These are phyloP conservation scores for Bostrychus sinensis DNA, from an alignment of 2,113 vertebrate species.

Conservation along the genomic window DNA sequence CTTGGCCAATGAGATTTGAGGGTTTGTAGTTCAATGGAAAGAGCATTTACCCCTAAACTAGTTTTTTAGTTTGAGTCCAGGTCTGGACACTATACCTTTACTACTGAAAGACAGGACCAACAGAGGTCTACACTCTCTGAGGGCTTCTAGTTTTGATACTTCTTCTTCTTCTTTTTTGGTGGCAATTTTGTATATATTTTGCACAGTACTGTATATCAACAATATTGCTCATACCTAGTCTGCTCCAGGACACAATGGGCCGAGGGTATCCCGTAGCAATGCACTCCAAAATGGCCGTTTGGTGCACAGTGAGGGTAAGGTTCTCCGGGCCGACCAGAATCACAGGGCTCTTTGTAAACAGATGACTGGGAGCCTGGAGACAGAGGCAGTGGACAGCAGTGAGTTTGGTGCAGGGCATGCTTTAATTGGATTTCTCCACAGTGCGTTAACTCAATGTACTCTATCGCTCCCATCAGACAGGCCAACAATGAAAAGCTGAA, in stretches of 20 bases:
- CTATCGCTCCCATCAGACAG: slow-evolving; percentile 54
- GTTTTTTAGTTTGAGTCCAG: too few relatives aligned
- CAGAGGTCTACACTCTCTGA: too few relatives aligned
- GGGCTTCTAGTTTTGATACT: too few relatives aligned
- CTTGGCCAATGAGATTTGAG: too few relatives aligned
- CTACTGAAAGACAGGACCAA: too few relatives aligned
- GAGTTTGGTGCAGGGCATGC: slow-evolving; percentile 61
- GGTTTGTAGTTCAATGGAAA: too few relatives aligned
- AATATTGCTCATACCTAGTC: slow-evolving; percentile 82
- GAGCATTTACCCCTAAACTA: too few relatives aligned
- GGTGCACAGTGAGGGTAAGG: slow-evolving; percentile 97
- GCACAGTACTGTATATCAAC: background rate
- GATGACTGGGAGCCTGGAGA: slow-evolving; percentile 87
- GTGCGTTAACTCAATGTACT: slow-evolving; percentile 52
- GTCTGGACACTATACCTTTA: too few relatives aligned
- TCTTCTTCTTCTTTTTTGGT: too few relatives aligned
- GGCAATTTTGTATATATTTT: too few relatives aligned
- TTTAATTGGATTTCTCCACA: slow-evolving; percentile 68
- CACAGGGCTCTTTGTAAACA: slow-evolving; percentile 94
- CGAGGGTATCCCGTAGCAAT: slow-evolving; percentile 96
- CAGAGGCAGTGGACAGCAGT: slow-evolving; percentile 18
- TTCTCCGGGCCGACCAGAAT: slow-evolving; percentile 98
- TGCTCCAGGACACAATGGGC: slow-evolving; percentile 99
- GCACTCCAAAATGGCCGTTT: slow-evolving; percentile 96
- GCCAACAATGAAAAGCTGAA: slow-evolving; percentile 44